Evolutionary conservation across 2,797 vertebrate species (phyloP).

Genomic region (Siniperca undulata): DNA sequence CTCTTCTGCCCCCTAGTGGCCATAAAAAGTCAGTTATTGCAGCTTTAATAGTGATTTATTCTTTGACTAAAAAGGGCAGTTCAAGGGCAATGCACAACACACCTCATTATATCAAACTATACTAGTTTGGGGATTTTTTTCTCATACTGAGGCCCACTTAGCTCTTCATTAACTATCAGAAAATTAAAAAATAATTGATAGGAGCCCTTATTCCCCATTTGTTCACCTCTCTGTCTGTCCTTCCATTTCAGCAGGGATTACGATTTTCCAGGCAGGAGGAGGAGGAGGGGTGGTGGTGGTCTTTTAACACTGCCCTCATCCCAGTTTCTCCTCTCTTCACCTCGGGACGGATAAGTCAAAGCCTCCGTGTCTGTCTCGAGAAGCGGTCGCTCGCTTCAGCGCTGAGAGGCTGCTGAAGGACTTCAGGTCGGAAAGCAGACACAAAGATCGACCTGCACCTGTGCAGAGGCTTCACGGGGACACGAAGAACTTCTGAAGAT

Average conservation of each 20-base stretch:
- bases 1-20: conserved; percentile 18
- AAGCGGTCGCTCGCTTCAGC: background rate
- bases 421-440: background rate
- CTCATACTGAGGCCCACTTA: background rate
- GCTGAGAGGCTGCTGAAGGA: conserved; percentile 27
- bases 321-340: conserved; percentile 55
- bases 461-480: conserved; percentile 2
- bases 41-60: conserved; percentile 21
- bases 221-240: conserved; percentile 1
- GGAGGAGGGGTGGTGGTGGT: conserved; percentile 12
- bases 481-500: conserved; percentile 1
- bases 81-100: background rate
- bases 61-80: background rate
- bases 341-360: conserved; percentile 10
- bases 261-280: conserved; percentile 15
- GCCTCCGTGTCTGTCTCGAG: too few relatives aligned
- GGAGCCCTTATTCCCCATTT: background rate
- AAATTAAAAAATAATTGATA: background rate
- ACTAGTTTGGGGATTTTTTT: background rate
- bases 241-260: conserved; percentile 21
- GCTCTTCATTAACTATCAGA: background rate
- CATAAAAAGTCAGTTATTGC: background rate
- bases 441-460: conserved; percentile 27
- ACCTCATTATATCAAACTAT: background rate
- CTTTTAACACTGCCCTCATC: conserved; percentile 56